These are phyloP conservation scores for Nesometra sesokonis DNA, from an alignment of 35 echinoderm and acorn worm species.

Conservation along the genomic window DNA sequence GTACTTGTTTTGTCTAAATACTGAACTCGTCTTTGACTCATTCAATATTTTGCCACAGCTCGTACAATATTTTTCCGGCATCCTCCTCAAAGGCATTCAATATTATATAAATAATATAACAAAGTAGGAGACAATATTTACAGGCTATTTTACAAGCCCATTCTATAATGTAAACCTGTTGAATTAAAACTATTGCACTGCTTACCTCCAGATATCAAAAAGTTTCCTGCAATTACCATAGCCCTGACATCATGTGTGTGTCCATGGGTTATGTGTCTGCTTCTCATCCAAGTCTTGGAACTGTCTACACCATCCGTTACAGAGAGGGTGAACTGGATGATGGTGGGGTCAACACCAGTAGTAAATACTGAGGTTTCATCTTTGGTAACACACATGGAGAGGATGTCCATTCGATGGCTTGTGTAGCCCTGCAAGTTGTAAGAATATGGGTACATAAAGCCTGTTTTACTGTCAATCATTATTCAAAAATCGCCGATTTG, in stretches of 20 bases:
- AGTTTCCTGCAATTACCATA: conserved; percentile 27
- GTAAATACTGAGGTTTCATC: conserved; percentile 45
- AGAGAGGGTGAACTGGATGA: conserved; percentile 40
- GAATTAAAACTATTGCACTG: too few relatives aligned
- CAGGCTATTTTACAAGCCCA: background rate
- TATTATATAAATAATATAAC: background rate
- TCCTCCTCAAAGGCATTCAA: too few relatives aligned
- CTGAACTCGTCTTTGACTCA: too few relatives aligned
- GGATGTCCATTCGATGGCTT: conserved; percentile 65
- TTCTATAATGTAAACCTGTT: too few relatives aligned
- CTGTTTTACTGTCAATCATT: too few relatives aligned
- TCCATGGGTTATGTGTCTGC: background rate
- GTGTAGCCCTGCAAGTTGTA: conserved; percentile 36
- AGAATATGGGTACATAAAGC: too few relatives aligned
- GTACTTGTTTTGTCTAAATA: too few relatives aligned
- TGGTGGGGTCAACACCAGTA: conserved; percentile 54
- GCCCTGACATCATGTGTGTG: conserved; percentile 90
- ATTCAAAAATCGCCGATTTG: too few relatives aligned
- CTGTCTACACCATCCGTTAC: background rate
- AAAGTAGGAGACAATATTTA: background rate
- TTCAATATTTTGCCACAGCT: too few relatives aligned
- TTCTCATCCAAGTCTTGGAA: conserved; percentile 40
- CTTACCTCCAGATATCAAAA: conserved; percentile 78
- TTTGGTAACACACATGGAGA: conserved; percentile 43
- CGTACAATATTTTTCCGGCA: too few relatives aligned